Base-by-base conservation (phyloP, 2,797 vertebrate genomes). In the Tenualosa ilisha region DNA sequence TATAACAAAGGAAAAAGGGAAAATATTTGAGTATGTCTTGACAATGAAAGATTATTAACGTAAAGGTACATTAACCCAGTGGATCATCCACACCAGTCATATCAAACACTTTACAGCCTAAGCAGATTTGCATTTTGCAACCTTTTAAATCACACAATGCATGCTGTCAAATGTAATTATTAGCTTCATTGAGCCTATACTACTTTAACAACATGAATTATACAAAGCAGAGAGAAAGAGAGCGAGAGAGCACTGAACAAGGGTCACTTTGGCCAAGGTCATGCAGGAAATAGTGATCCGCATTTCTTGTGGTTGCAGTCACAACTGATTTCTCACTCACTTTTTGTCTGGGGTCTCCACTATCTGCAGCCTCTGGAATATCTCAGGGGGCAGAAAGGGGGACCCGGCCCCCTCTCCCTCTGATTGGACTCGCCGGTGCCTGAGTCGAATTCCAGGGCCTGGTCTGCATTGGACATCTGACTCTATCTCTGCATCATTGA, bases 351-450 rank as follows among this genome's bases (percentile, higher is more conserved):
- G 95, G 7, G 92, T 94, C 85, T 96, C 95, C 0, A 93, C 83
- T 0, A 93, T 94, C 88, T 98, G 97, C 31, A 97, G 90, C 91
- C 95, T 97, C 89, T 98, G 97, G 91, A 99, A 99, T 90, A 97
- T 95, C 88, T 99, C 97, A 0, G 98, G 98, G 0, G 97, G 96
- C 46, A 98, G 92, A 83, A 99, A 98, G 0, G 95, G 94, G 0
- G 93, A 93, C 1, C 92, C 93, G 40, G 94, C 94, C 6, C 94
- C 94, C 0, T 92, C 95, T 49, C 96, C 97, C 0, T 98, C 97
- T 0, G 97, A 97, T 87, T 88, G 91, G 24, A 94, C 95, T 22
- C 96, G 92, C 65, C 94, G 94, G 86, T 96, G 96, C 56, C 94
- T 90, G 43, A 90, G 91, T 17, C 40, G 72, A 43, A 2, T 17